phyloP scores from a whole-genome alignment of 2,113 vertebrate species.

The Pampusana beccarii region DNA sequence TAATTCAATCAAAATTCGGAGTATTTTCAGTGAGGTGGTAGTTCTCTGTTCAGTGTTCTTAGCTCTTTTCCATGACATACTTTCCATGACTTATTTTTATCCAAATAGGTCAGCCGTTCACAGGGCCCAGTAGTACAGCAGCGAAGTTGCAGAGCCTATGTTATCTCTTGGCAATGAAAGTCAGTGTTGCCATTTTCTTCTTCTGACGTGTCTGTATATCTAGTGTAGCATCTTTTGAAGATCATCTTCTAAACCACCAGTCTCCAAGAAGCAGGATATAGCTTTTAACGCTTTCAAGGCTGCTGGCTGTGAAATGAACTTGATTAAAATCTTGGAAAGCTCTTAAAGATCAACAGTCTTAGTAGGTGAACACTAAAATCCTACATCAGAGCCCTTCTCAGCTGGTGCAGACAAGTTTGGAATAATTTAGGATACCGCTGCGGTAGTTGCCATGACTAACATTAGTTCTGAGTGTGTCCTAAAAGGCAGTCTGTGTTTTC shows the following conservation, averaged over 20 bases:
- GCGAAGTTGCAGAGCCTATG: too few species aligned
- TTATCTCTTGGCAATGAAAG: neutral
- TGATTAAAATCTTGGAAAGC: neutral
- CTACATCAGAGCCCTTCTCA: neutral
- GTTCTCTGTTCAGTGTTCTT: neutral
- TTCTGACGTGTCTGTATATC: neutral
- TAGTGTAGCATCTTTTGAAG: neutral
- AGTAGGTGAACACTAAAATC: neutral
- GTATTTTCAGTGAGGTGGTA: neutral
- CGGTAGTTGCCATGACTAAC: neutral
- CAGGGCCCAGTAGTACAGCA: neutral
- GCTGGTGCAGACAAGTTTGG: neutral
- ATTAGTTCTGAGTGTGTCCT: neutral
- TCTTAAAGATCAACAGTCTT: neutral
- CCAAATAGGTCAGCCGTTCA: neutral
- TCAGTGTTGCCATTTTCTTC: neutral
- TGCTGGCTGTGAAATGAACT: neutral
- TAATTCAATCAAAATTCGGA: neutral
- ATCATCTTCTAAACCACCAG: neutral
- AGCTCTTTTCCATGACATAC: neutral
- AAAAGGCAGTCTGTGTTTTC: neutral
- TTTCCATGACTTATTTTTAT: neutral
- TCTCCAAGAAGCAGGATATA: neutral
- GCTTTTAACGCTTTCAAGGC: neutral
- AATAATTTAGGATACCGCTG: neutral